These are phyloP conservation scores for Nomada hirtipes DNA, from an alignment of 2,888 invertebrate species.

Conservation along the genomic window DNA sequence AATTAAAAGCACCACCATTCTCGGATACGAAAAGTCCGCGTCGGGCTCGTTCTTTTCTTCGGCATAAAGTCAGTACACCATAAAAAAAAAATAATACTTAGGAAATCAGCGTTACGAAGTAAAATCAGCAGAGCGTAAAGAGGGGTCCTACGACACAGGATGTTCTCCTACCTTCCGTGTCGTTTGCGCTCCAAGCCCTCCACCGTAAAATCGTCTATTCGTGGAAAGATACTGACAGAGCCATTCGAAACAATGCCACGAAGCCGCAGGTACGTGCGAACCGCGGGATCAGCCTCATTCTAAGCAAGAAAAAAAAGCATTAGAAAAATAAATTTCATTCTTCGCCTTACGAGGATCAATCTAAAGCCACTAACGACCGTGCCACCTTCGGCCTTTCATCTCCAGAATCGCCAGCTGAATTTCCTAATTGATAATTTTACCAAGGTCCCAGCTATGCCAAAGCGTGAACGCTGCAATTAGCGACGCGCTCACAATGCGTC, in stretches of 20 bases:
- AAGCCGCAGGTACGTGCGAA: conserved; percentile 67
- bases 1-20: conserved; percentile 60
- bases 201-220: conserved; percentile 70
- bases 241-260: conserved; percentile 64
- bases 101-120: conserved; percentile 81
- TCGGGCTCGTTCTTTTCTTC: conserved; percentile 17
- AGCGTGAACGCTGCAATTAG: conserved; percentile 14
- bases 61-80: conserved; percentile 52
- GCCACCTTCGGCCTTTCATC: background rate
- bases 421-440: conserved; percentile 26
- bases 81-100: conserved; percentile 74
- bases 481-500: conserved; percentile 24
- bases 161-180: conserved; percentile 78
- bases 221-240: conserved; percentile 71
- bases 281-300: conserved; percentile 27
- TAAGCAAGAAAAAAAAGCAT: background rate
- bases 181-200: conserved; percentile 61
- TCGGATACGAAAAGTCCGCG: conserved; percentile 37
- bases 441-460: background rate
- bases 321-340: conserved; percentile 14
- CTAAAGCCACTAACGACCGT: background rate
- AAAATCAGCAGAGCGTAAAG: conserved; percentile 78
- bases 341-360: no score
- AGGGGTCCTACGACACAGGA: conserved; percentile 77
- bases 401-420: background rate